Base-by-base conservation (phyloP, 1,140 invertebrate species). In the Papilio polyxenes region DNA sequence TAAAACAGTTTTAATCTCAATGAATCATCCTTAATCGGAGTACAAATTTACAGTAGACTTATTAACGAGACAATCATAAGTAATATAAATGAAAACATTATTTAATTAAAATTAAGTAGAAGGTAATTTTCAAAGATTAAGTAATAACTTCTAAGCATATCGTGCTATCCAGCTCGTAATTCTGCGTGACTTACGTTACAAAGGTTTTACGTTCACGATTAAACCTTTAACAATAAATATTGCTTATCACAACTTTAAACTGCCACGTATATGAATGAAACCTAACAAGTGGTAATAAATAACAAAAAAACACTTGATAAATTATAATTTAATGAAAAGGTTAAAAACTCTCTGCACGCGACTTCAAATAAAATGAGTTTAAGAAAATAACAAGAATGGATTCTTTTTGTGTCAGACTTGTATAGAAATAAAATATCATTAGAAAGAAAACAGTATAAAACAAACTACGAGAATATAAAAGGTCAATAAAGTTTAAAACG, bases 191-290 rank as follows among this genome's bases (percentile, higher is more conserved):
- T 77, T 51, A 75, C 44, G 48, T 75, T 77, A 20, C 75, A 77
- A 15, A 53, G 75, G 48, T 56, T 77, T 77, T 53, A 56, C 11
- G 75, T 77, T 51, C 75, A 23, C 75, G 75, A 53, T 77, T 53
- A 53, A 77, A 77, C 49, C 48, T 23, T 51, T 77, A 51, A 77
- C 75, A 53, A 77, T 77, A 77, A 77, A 77, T 77, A 77, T 77
- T 77, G 48, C 75, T 77, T 77, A 77, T 77, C 75, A 49, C 49
- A 77, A 77, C 48, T 77, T 77, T 77, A 51, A 77, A 77, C 44
- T 48, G 23, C 75, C 20, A 8, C 44, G 49, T 77, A 56, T 75
- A 77, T 31, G 62, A 44, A 75, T 49, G 49, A 75, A 51, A 53
- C 44, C n/a, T 44, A 44, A 75, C 37, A 20, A 49, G 74, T 20